A percentile compares a stretch with the other conserved stretches of the same genome.
Conservation (phyloP, 2,113 vertebrate genomes). For the Rostratula benghalensis region DNA sequence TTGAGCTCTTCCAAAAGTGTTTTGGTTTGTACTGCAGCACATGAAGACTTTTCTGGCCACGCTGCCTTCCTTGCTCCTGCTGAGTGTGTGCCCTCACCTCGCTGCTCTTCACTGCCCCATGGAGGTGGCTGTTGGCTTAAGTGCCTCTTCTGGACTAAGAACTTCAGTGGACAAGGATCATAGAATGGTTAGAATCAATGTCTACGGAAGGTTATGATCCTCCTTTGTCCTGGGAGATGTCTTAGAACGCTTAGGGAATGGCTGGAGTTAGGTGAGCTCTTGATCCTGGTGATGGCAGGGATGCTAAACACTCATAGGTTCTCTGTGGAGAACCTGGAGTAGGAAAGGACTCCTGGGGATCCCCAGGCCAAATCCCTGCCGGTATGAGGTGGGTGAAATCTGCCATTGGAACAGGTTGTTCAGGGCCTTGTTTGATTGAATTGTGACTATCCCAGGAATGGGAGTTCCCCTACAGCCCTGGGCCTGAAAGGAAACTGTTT, state of each 20-base stretch:
- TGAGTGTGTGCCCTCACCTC: background rate
- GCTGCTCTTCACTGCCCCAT: background rate
- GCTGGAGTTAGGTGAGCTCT: background rate
- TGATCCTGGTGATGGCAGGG: background rate
- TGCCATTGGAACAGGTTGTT: background rate
- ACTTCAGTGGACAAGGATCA: background rate
- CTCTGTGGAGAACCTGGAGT: accelerated
- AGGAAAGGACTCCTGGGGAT: background rate
- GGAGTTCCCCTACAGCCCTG: background rate
- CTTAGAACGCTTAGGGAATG: background rate
- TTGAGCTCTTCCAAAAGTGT: background rate
- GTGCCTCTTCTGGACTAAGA: background rate
- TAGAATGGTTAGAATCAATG: too few species aligned
- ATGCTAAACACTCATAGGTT: background rate
- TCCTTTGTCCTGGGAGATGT: background rate
- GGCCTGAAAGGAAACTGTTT: background rate
- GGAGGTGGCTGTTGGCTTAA: background rate
- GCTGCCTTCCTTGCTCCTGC: background rate
- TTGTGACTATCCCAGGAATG: background rate
- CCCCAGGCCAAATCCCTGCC: background rate
- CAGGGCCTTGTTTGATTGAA: background rate
- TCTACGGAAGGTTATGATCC: background rate
- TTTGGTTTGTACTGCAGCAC: background rate
- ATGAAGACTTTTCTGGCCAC: background rate
- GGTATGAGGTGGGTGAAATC: background rate